Conservation (phyloP, 2,888 invertebrate genomes). For the Lordiphosa fenestrarum region DNA sequence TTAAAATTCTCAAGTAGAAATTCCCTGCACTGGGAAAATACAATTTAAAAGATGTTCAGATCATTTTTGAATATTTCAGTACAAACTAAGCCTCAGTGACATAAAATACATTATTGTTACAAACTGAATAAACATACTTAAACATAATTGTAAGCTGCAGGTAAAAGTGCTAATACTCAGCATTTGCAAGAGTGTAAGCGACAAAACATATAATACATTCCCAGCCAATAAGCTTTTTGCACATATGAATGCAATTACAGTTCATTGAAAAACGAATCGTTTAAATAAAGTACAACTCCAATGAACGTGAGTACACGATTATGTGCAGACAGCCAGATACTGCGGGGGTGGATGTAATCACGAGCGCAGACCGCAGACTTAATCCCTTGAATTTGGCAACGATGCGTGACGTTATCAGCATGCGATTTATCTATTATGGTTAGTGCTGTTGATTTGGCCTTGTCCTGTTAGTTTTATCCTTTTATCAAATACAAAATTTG, state of each 20-base stretch:
- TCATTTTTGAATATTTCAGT: no score
- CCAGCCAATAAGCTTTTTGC: conserved; percentile 5
- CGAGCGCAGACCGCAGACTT: not conserved
- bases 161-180: not conserved
- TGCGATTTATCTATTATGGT: no score
- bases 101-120: no score
- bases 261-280: conserved; percentile 38
- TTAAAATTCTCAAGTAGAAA: no score
- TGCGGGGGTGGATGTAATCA: no score
- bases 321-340: not conserved
- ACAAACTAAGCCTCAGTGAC: no score
- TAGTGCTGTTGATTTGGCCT: no score
- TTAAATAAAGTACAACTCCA: conserved; percentile 40
- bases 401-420: conserved; percentile 20
- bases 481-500: not conserved
- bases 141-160: no score
- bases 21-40: no score
- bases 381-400: conserved; percentile 30
- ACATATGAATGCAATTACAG: conserved; percentile 17
- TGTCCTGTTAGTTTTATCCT: no score
- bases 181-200: not conserved
- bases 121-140: no score
- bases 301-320: conserved; percentile 12
- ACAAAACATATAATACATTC: not conserved
- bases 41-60: no score